Evolutionary conservation across 1,140 invertebrate species (phyloP).

Genomic region (Heliconius congener): DNA sequence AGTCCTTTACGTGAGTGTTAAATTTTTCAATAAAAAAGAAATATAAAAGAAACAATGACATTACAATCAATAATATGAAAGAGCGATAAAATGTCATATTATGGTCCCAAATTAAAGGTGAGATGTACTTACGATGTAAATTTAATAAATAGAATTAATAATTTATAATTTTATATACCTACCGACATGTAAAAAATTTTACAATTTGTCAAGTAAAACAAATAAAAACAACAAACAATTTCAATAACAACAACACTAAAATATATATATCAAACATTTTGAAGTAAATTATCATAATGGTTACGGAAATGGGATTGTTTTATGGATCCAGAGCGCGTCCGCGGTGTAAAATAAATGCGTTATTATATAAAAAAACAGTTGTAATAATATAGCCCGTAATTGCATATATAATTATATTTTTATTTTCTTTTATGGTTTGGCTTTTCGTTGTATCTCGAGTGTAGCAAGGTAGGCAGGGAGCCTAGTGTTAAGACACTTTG

Average conservation of each 20-base stretch:
- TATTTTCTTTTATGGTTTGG: too few relatives aligned
- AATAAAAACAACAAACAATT: slow-evolving; percentile 1
- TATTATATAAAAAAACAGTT: slow-evolving; percentile 15
- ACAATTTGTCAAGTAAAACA: background rate
- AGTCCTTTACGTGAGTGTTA: slow-evolving; percentile 10
- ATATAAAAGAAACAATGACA: background rate
- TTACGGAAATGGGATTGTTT: slow-evolving; percentile 27
- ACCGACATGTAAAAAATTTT: background rate
- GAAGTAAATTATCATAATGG: slow-evolving; percentile 29
- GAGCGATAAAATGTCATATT: too few relatives aligned
- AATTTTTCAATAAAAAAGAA: slow-evolving; percentile 1
- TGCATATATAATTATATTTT: background rate
- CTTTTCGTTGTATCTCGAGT: too few relatives aligned
- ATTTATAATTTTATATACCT: background rate
- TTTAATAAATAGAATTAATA: too few relatives aligned
- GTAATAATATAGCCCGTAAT: background rate
- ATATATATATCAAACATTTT: slow-evolving; percentile 26
- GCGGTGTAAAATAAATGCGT: slow-evolving; percentile 27
- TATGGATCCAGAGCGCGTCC: slow-evolving; percentile 24
- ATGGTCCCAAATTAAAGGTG: too few relatives aligned
- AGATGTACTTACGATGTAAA: too few relatives aligned
- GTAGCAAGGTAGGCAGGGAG: too few relatives aligned
- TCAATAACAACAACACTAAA: slow-evolving; percentile 23
- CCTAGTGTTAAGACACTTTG: too few relatives aligned
- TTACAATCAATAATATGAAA: background rate